Conservation (phyloP, 2,113 vertebrate genomes). For the Cyanoramphus novaezelandiae region DNA sequence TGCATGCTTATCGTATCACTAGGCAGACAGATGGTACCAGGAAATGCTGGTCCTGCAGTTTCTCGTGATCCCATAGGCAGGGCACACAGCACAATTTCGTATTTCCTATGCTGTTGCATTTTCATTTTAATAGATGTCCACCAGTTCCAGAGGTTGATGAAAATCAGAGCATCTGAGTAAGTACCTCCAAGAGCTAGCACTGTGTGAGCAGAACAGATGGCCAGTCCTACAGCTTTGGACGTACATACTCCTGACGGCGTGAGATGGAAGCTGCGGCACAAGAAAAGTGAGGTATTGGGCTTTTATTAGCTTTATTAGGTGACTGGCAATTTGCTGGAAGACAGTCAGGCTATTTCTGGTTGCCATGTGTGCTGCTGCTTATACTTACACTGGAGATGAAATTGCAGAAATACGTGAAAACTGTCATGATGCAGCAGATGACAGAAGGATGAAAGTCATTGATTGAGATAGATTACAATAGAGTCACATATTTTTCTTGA, state of each 20-base stretch:
- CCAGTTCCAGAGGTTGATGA: slow-evolving; percentile 13
- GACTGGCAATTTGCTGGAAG: slow-evolving; percentile 23
- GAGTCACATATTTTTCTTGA: background rate
- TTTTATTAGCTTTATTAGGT: background rate
- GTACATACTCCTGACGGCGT: background rate
- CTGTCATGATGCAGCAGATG: background rate
- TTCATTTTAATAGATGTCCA: background rate
- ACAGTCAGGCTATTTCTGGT: background rate
- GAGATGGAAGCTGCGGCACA: background rate
- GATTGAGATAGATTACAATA: background rate
- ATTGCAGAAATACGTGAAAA: background rate
- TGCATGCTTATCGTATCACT: background rate
- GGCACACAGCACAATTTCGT: background rate
- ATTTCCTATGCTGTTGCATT: background rate
- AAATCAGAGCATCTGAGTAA: background rate
- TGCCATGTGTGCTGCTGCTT: background rate
- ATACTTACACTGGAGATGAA: background rate
- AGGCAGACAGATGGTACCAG: background rate
- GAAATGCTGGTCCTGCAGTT: background rate
- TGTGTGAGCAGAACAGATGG: slow-evolving; percentile 40
- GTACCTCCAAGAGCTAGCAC: background rate
- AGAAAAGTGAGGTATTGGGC: background rate
- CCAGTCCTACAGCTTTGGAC: background rate
- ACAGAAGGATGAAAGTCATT: background rate
- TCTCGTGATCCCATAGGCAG: background rate